Conservation (phyloP, 2,113 vertebrate species). For the Martes martes region DNA sequence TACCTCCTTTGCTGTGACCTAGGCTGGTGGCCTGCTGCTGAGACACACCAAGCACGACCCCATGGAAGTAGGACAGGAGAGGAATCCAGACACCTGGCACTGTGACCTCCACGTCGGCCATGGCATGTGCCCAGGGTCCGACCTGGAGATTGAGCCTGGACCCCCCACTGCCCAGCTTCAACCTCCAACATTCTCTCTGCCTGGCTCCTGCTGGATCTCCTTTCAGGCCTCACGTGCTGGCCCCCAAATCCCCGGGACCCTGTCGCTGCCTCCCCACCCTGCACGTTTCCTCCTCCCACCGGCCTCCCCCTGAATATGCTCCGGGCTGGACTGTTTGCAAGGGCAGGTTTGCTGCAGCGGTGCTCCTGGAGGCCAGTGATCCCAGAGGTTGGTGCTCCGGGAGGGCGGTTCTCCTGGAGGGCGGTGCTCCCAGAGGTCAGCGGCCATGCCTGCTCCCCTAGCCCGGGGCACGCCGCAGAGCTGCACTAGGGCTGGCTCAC, state of each 20-base stretch:
- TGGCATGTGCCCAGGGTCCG: not conserved
- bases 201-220: not conserved
- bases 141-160: not conserved
- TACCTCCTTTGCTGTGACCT: not conserved
- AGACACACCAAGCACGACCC: no score
- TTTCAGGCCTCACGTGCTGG: not conserved
- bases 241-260: not conserved
- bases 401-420: not conserved
- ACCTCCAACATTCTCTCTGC: not conserved
- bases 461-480: not conserved
- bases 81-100: not conserved
- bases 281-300: not conserved
- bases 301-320: not conserved
- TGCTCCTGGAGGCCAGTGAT: no score
- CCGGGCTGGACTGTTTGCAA: not conserved
- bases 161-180: not conserved
- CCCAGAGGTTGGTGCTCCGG: not conserved
- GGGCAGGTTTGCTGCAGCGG: not conserved
- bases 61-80: not conserved
- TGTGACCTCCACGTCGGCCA: not conserved
- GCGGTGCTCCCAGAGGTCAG: not conserved
- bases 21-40: not conserved
- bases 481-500: not conserved
- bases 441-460: not conserved
- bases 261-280: not conserved